phyloP scores from a whole-genome alignment of 2,797 vertebrate genomes.

The Sciaenops ocellatus region DNA sequence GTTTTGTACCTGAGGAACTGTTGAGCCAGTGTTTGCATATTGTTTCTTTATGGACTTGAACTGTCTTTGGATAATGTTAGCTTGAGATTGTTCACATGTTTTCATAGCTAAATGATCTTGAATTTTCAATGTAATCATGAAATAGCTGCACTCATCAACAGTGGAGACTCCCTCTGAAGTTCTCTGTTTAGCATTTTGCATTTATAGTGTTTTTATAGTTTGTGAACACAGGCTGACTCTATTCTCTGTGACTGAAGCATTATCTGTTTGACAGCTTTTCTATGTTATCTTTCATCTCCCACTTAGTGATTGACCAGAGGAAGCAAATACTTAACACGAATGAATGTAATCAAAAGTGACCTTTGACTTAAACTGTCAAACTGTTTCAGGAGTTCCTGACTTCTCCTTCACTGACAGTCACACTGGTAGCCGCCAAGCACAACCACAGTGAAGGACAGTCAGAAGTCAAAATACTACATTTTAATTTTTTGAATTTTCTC shows the following conservation, averaged over 20 bases:
- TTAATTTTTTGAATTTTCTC: not conserved
- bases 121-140: not conserved
- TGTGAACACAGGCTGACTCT: no score
- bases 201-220: no score
- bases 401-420: not conserved
- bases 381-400: not conserved
- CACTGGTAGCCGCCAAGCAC: not conserved
- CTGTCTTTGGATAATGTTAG: not conserved
- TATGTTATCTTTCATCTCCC: not conserved
- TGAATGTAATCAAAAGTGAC: not conserved
- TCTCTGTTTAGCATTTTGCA: not conserved
- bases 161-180: not conserved
- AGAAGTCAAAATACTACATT: not conserved
- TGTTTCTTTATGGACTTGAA: not conserved
- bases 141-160: not conserved
- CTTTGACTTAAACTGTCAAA: not conserved
- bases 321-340: not conserved
- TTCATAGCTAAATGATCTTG: not conserved
- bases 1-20: not conserved
- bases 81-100: not conserved
- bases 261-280: not conserved
- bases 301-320: not conserved
- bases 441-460: not conserved
- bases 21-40: not conserved
- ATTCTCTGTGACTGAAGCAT: not conserved